Percentiles rank a stretch among this genome's conserved stretches.
Conservation (phyloP, 2,888 invertebrate genomes). For the Smittia aterrima region DNA sequence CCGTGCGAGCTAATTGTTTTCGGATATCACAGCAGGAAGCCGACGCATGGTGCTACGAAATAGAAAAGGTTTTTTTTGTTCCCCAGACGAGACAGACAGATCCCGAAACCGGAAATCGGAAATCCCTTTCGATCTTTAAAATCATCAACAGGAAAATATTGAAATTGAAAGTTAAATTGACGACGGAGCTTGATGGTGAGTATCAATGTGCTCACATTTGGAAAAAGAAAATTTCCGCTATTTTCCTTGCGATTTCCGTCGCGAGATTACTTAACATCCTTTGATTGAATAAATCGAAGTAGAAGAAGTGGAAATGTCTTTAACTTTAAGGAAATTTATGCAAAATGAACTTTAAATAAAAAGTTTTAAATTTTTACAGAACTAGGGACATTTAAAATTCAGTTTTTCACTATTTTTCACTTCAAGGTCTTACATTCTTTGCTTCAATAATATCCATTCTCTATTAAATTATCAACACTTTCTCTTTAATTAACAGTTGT, state of each 20-base stretch:
- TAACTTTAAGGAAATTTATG: not conserved
- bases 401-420: too few species aligned
- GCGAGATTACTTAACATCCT: slow-evolving; percentile 31
- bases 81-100: not conserved
- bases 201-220: not conserved
- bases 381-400: too few species aligned
- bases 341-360: not conserved
- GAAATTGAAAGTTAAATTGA: not conserved
- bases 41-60: not conserved
- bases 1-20: not conserved
- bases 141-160: too few species aligned
- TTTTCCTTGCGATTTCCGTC: slow-evolving; percentile 23
- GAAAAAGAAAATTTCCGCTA: slow-evolving; percentile 22
- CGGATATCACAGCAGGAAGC: slow-evolving; percentile 27
- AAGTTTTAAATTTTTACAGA: not conserved
- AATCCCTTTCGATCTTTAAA: slow-evolving; percentile 17
- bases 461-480: too few species aligned
- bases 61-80: not conserved
- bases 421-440: too few species aligned
- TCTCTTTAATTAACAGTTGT: too few species aligned
- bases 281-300: not conserved
- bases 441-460: too few species aligned
- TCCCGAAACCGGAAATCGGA: slow-evolving; percentile 26
- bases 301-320: not conserved
- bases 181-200: not conserved